Evolutionary conservation across 2,797 vertebrate species (phyloP).

Genomic region (Apogon hyalosoma): DNA sequence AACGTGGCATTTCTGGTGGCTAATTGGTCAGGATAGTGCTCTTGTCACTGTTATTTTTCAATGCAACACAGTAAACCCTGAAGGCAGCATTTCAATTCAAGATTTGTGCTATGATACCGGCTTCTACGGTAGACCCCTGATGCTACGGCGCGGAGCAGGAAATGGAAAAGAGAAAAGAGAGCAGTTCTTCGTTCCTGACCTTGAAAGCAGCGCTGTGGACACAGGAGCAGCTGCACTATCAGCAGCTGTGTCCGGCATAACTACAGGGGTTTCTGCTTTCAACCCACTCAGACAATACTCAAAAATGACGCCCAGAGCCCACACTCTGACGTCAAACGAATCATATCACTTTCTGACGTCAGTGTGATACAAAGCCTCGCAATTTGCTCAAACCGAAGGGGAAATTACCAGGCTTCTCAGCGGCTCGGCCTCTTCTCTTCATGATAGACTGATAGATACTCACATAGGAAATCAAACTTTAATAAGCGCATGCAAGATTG

Average conservation of each 20-base stretch:
- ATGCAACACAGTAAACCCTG: not conserved
- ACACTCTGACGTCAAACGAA: conserved; percentile 68
- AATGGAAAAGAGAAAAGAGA: conserved; percentile 19
- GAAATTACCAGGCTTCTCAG: conserved; percentile 47
- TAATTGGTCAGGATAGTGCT: not conserved
- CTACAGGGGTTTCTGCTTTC: conserved; percentile 63
- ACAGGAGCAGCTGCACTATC: conserved; percentile 64
- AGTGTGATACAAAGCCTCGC: conserved; percentile 50
- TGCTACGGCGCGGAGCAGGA: not conserved
- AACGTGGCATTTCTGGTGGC: not conserved
- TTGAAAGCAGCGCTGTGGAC: conserved; percentile 45
- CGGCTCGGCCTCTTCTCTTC: conserved; percentile 27
- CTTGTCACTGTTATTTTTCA: not conserved
- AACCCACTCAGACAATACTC: conserved; percentile 48
- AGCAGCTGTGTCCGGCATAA: conserved; percentile 51
- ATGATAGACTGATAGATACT: conserved; percentile 22
- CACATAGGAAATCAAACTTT: conserved; percentile 23
- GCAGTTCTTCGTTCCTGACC: conserved; percentile 37
- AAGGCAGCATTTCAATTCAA: not conserved
- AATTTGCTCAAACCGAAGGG: conserved; percentile 47
- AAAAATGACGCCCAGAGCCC: conserved; percentile 63
- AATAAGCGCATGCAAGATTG: conserved; percentile 7
- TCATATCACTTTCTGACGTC: conserved; percentile 66
- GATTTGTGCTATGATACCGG: not conserved
- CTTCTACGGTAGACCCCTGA: not conserved